Base-by-base conservation (phyloP, 2,113 vertebrate species). In the Tricholaema leucomelas region DNA sequence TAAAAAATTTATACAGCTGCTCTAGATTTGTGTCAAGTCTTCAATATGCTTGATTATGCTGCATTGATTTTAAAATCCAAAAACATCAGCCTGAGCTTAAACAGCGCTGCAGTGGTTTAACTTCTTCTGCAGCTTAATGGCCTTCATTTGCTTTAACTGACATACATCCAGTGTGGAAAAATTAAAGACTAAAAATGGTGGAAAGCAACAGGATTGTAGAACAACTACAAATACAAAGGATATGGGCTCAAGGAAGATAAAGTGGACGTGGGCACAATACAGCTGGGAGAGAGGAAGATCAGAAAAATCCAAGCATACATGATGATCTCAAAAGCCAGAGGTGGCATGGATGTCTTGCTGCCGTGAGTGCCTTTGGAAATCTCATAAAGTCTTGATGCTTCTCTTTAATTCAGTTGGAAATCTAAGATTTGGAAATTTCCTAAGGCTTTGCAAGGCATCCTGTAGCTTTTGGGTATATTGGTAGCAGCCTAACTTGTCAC, bases 41-140 rank as follows among this genome's bases (percentile, higher is more conserved):
- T 93, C 82, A 73, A 82, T 96, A 90, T 89, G 44, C 33, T 65
- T 81, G 81, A 87, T 94, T 73, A 93, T 96, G 92, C 65, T 48
- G 36, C 88, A 93, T 24, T 84, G 86, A 90, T 92, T 94, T 96
- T 93, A 90, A 95, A 96, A 93, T 95, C 93, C 77, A 71, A 38
- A 96, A 89, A 38, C 58, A 56, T 58, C 30, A 74, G 23, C 36
- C 73, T 76, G 69, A 77, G 61, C 66, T 96, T 91, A 86, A 96
- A 92, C 21, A 87, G 61, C 6, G 48, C 15, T 36, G 81, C 15
- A 2, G 96, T 78, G 55, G 15, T 85, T 94, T 96, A 92, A 90
- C 74, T 50, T 50, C 44, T 92, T 46, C 33, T 82, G 82, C 59
- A 81, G 56, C 31, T 85, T 94, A 82, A 69, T 72, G 76, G 38